Evolutionary conservation across 2,797 vertebrate species (phyloP).

Genomic region (Sebastes matsubarae): DNA sequence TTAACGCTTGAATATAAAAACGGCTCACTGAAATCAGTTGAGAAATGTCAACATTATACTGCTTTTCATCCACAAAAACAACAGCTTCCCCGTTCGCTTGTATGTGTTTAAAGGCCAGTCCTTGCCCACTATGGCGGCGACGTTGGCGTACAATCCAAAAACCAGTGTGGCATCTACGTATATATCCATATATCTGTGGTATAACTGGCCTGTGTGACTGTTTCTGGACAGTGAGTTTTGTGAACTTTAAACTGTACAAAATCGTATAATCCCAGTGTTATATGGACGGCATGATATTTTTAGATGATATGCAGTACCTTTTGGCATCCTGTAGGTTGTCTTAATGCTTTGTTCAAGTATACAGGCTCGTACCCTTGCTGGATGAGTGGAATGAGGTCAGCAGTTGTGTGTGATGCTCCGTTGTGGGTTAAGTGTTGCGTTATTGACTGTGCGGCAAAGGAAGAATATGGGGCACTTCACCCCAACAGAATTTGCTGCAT

Average conservation of each 20-base stretch:
- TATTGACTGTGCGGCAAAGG: conserved; percentile 50
- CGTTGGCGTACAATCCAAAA: background rate
- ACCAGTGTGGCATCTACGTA: background rate
- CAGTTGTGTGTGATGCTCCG: conserved; percentile 45
- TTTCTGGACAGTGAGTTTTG: conserved; percentile 59
- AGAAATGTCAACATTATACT: background rate
- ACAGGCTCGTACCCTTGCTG: conserved; percentile 43
- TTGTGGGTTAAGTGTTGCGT: conserved; percentile 61
- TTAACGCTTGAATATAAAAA: background rate
- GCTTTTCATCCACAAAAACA: too few relatives aligned
- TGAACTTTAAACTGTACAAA: conserved; percentile 69
- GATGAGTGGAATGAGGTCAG: conserved; percentile 45
- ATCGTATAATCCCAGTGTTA: conserved; percentile 71
- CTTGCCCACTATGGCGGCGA: background rate
- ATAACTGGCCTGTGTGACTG: conserved; percentile 46
- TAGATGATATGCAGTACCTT: conserved; percentile 72
- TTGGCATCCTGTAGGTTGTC: conserved; percentile 74
- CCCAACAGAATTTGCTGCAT: conserved; percentile 47
- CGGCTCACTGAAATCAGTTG: background rate
- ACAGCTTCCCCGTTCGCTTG: rapidly evolving
- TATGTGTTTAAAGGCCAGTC: too few relatives aligned
- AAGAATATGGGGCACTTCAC: conserved; percentile 33
- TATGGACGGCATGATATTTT: conserved; percentile 77
- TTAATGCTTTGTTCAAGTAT: conserved; percentile 66
- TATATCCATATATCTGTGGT: background rate